Conservation (phyloP, 2,888 invertebrate genomes). For the Lycocerus yunnanus region DNA sequence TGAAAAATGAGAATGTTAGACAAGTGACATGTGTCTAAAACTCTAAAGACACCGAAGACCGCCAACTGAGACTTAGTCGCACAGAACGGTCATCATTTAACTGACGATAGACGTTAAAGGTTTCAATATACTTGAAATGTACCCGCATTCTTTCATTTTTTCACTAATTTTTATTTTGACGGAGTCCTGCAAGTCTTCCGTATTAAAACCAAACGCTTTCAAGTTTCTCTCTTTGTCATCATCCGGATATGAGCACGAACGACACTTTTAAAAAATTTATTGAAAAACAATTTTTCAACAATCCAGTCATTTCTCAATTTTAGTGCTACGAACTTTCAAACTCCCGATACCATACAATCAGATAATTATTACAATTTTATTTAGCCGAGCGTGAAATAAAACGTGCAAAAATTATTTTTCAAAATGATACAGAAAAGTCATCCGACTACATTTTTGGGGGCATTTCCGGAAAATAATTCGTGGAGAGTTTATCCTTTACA, state of each 20-base stretch:
- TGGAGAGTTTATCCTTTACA: too few species aligned
- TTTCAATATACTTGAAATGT: neutral
- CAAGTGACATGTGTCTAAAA: constrained; percentile 42
- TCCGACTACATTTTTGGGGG: too few species aligned
- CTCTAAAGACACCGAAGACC: constrained; percentile 42
- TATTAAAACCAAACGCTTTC: neutral
- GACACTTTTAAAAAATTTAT: neutral
- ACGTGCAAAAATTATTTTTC: neutral
- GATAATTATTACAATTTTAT: neutral
- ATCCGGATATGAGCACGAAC: neutral
- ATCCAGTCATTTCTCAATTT: neutral
- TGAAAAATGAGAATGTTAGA: constrained; percentile 47
- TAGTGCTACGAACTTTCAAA: neutral
- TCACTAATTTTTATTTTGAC: neutral
- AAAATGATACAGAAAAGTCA: neutral
- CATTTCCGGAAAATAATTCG: neutral
- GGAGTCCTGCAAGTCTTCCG: neutral
- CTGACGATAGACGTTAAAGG: constrained; percentile 29
- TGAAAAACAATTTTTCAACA: neutral
- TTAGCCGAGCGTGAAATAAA: neutral
- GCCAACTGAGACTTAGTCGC: constrained; percentile 35
- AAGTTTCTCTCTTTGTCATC: neutral
- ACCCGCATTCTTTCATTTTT: neutral
- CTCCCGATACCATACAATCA: neutral
- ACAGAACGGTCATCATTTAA: constrained; percentile 27